Evolutionary conservation across 2,797 vertebrate species (phyloP).

Genomic region (Enoplosus armatus): DNA sequence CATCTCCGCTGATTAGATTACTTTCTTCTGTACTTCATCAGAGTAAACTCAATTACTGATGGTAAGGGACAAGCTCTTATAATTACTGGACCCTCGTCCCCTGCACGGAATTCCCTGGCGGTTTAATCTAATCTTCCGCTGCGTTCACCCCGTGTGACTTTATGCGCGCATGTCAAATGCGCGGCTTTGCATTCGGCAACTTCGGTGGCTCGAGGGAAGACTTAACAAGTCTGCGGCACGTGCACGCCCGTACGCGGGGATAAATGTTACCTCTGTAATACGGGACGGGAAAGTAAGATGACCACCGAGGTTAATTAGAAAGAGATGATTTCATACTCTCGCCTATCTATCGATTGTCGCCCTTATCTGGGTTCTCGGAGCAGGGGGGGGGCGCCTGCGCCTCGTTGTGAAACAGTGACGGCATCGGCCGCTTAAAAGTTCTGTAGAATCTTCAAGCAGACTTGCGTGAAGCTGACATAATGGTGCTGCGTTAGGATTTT

Average conservation of each 20-base stretch:
- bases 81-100: constrained; percentile 67
- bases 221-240: constrained; percentile 26
- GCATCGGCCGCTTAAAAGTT: constrained; percentile 29
- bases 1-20: constrained; percentile 75
- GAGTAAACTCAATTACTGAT: constrained; percentile 76
- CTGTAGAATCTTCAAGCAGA: constrained; percentile 39
- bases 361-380: constrained; percentile 30
- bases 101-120: constrained; percentile 61
- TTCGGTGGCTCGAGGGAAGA: constrained; percentile 38
- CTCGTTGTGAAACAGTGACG: constrained; percentile 20
- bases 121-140: constrained; percentile 62
- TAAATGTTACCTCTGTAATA: constrained; percentile 15
- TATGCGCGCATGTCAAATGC: constrained; percentile 34
- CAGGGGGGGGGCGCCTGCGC: constrained; percentile 34
- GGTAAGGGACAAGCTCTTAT: constrained; percentile 62
- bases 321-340: constrained; percentile 24
- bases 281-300: constrained; percentile 25
- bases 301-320: constrained; percentile 62
- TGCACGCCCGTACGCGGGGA: neutral
- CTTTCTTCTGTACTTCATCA: constrained; percentile 75
- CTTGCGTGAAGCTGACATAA: constrained; percentile 53
- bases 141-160: constrained; percentile 51
- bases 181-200: constrained; percentile 19
- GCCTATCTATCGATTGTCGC: constrained; percentile 19
- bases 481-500: constrained; percentile 47